Evolutionary conservation across 1,140 invertebrate genomes (phyloP).

Genomic region (Cylas formicarius): DNA sequence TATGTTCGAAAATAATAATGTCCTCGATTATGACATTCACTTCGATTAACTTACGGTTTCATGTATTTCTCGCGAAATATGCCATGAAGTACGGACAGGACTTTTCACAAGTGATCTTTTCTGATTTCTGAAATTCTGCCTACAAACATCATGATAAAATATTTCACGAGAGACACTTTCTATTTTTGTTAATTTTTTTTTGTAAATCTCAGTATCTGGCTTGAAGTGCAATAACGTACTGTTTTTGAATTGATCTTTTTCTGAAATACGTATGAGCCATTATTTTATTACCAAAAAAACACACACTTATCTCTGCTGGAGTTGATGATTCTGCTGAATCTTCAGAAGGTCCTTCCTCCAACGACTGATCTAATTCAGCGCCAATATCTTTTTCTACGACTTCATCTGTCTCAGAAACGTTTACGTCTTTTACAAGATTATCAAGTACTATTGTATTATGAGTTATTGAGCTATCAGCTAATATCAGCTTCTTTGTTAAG

Average conservation of each 20-base stretch:
- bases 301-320: conserved; percentile 22
- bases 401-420: conserved; percentile 19
- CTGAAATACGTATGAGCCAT: conserved; percentile 11
- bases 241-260: conserved; percentile 8
- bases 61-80: conserved; percentile 14
- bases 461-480: conserved; percentile 17
- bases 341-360: conserved; percentile 20
- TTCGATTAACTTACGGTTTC: conserved; percentile 12
- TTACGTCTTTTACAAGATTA: conserved; percentile 23
- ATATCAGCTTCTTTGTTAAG: too few relatives aligned
- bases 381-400: conserved; percentile 27
- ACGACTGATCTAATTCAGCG: conserved; percentile 22
- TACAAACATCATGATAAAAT: conserved; percentile 11
- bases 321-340: too few relatives aligned
- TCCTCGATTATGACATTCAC: conserved; percentile 15
- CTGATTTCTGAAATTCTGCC: conserved; percentile 13
- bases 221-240: conserved; percentile 11
- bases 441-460: conserved; percentile 19
- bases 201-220: conserved; percentile 13
- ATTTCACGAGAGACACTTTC: conserved; percentile 7
- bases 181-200: conserved; percentile 13
- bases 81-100: conserved; percentile 17
- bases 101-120: conserved; percentile 13
- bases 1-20: conserved; percentile 11
- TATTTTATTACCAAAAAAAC: conserved; percentile 23